phyloP scores from a whole-genome alignment of 2,797 vertebrate genomes.

The Clamator glandarius region DNA sequence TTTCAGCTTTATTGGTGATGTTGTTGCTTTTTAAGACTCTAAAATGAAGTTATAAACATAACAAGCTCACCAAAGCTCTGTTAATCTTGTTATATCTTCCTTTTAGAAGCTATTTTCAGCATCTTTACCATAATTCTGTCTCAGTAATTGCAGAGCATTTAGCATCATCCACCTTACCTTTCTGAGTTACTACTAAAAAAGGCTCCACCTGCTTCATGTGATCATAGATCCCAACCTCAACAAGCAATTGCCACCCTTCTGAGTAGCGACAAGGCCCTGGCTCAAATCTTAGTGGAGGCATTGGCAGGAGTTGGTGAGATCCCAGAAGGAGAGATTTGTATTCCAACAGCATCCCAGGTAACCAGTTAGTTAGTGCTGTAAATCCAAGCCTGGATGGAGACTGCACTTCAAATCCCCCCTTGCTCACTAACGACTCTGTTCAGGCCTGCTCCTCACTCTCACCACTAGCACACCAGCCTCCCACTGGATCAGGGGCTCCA shows the following conservation, averaged over 20 bases:
- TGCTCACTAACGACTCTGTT: rapidly evolving
- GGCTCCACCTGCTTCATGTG: background rate
- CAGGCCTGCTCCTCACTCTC: background rate
- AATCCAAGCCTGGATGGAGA: background rate
- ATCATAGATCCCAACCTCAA: background rate
- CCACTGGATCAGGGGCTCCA: too few relatives aligned
- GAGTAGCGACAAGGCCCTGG: background rate
- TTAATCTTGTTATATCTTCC: conserved; percentile 29
- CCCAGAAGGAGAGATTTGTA: background rate
- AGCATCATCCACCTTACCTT: background rate
- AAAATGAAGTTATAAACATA: conserved; percentile 62
- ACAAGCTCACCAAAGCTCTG: conserved; percentile 5
- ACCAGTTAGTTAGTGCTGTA: background rate
- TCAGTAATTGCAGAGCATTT: background rate
- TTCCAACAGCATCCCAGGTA: background rate
- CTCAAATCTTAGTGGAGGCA: background rate
- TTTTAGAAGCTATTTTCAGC: conserved; percentile 36
- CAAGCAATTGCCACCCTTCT: background rate
- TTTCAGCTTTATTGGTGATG: conserved; percentile 59
- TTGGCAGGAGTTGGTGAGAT: background rate
- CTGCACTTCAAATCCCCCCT: rapidly evolving
- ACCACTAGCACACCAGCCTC: background rate
- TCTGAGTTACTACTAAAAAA: background rate
- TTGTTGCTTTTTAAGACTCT: conserved; percentile 51
- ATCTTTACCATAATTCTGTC: background rate